Evolutionary conservation across 1,140 invertebrate species (phyloP), one percentile per base, ranked within the genome.

Genomic region (Monochamus saltuarius): DNA sequence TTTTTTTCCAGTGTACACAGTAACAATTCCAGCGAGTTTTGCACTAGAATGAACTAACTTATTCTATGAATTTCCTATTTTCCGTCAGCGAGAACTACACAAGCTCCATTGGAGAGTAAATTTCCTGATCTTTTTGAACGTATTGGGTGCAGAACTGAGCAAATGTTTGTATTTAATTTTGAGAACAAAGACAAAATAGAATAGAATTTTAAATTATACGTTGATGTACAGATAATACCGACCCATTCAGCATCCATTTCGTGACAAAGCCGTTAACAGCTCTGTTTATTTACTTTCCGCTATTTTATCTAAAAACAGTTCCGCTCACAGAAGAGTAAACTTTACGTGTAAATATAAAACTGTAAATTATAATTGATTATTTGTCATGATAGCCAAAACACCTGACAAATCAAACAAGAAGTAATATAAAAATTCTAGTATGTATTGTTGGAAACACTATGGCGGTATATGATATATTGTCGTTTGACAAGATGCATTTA

Each of bases 151-250:
- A 13, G 59, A 51, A 37, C 56, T 61, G 52, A 52, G 39, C 29
- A 62, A 62, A 62, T 62, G 55, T 62, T 62, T 62, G 55, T 35
- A 52, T 62, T 62, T 51, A 46, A 62, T 62, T 57, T 62, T 39
- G n/a, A 16, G 53, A 62, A 62, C 60, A 57, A 57, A 62, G 54
- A 45, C 40, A 40, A 37, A 43, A 34, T 34, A 49, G 49, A 62
- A 62, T 57, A 52, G 60, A 62, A 62, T 62, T 62, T 57, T 46
- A 57, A 57, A 62, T 51, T 47, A 53, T 56, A 8, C 36, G 43
- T 13, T 39, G 35, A 58, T 58, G 40, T 7, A 17, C 43, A 17
- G 56, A 58, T 50, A 58, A 58, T 19, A 43, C 53, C 2, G 22
- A 29, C 8, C 36, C 49, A 37, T 51, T 51, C 17, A 36, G 10